Percentiles rank a stretch among this genome's conserved stretches.
These are phyloP conservation scores for Pseudois nayaur DNA, from an alignment of 2,113 vertebrate genomes.

Conservation along the genomic window DNA sequence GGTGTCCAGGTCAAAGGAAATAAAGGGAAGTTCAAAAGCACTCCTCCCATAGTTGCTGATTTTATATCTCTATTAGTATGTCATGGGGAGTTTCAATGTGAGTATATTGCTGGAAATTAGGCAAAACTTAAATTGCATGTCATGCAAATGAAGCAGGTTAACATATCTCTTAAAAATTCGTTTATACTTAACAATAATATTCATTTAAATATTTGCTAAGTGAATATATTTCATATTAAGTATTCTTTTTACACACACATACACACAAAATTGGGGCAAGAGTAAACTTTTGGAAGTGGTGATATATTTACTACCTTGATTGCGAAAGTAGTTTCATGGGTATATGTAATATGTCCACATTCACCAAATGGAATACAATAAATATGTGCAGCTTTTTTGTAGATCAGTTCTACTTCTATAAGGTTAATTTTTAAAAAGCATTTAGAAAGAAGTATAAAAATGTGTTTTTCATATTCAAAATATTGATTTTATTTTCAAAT, in stretches of 20 bases:
- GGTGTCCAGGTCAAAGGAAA: constrained; percentile 80
- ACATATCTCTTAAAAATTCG: neutral
- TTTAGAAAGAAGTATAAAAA: neutral
- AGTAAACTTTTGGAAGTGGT: neutral
- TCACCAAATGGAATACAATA: neutral
- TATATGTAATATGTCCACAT: neutral
- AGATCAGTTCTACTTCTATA: neutral
- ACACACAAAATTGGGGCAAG: neutral
- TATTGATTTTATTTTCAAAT: neutral
- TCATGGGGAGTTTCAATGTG: constrained; percentile 68
- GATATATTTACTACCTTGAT: neutral
- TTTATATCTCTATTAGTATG: constrained; percentile 57
- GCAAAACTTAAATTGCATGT: neutral
- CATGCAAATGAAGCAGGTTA: neutral
- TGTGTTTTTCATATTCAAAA: neutral
- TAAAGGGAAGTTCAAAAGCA: constrained; percentile 79
- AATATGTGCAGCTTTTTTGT: neutral
- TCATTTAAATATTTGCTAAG: neutral
- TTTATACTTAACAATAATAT: neutral
- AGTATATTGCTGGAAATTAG: constrained; percentile 54
- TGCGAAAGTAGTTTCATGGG: neutral
- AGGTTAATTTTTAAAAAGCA: neutral
- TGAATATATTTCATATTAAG: neutral
- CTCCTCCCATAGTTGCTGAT: constrained; percentile 74
- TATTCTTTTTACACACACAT: neutral